These are phyloP conservation scores for Dermatemys mawii DNA, from an alignment of 2,113 vertebrate species.

Conservation along the genomic window DNA sequence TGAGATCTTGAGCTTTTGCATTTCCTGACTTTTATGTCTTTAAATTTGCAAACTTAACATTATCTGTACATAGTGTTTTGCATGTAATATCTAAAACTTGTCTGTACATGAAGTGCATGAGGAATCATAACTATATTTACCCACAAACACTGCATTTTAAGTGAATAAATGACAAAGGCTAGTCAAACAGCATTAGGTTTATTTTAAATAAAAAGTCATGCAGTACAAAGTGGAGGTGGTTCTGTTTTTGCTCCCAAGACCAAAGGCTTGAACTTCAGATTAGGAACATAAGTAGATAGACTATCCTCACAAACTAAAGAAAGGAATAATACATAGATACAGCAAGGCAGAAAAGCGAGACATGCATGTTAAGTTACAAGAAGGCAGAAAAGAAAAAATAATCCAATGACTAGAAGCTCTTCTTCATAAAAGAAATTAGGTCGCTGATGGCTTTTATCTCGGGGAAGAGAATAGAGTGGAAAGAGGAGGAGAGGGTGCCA, in stretches of 20 bases:
- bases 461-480: not conserved
- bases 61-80: not conserved
- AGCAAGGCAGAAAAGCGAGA: not conserved
- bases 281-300: too few species aligned
- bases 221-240: too few species aligned
- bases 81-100: not conserved
- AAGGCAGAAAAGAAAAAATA: not conserved
- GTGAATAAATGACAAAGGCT: not conserved
- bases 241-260: too few species aligned
- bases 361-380: not conserved
- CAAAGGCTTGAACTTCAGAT: too few species aligned
- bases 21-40: not conserved
- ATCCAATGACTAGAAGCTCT: not conserved
- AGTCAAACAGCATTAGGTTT: not conserved
- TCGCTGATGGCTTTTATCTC: not conserved
- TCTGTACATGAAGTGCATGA: not conserved
- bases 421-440: not conserved
- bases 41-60: not conserved
- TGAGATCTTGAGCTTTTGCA: not conserved
- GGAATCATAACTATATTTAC: not conserved
- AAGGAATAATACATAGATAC: not conserved
- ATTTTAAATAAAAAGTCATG: not conserved
- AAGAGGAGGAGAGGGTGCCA: fast-evolving
- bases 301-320: not conserved
- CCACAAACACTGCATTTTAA: not conserved